phyloP scores from a whole-genome alignment of 2,113 vertebrate species.

The Holacanthus passer region DNA sequence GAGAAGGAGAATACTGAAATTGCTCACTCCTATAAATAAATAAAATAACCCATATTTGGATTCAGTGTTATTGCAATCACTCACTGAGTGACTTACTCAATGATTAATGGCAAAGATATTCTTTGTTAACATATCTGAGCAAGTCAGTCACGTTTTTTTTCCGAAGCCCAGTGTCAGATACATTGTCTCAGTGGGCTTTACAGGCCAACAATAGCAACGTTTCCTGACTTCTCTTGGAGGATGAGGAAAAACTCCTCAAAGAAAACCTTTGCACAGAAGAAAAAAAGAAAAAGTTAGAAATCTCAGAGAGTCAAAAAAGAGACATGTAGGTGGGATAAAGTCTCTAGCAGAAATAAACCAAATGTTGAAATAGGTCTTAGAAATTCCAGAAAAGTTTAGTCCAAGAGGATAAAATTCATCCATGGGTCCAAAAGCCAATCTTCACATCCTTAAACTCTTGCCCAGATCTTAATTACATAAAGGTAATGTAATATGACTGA shows the following conservation, averaged over 20 bases:
- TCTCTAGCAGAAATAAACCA: not conserved
- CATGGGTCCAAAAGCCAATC: not conserved
- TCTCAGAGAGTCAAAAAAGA: not conserved
- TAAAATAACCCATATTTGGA: not conserved
- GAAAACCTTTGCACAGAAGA: not conserved
- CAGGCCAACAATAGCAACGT: not conserved
- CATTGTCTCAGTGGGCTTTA: not conserved
- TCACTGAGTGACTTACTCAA: not conserved
- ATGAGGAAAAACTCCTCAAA: not conserved
- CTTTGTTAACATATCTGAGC: slow-evolving; percentile 3
- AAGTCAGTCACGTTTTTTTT: slow-evolving; percentile 32
- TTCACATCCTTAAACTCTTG: not conserved
- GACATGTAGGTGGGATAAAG: not conserved
- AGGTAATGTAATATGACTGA: not conserved
- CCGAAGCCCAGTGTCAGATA: not conserved
- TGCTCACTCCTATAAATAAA: not conserved
- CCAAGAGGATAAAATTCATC: not conserved
- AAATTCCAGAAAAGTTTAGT: not conserved
- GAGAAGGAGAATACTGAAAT: not conserved
- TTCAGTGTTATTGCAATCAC: too few relatives aligned
- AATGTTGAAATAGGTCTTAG: not conserved
- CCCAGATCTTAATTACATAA: not conserved
- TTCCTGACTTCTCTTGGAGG: too few relatives aligned
- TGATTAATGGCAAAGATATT: not conserved
- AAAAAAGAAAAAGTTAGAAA: not conserved